These are phyloP conservation scores for Corythoichthys haematopterus DNA, from an alignment of 2,113 vertebrate genomes.

Conservation along the genomic window DNA sequence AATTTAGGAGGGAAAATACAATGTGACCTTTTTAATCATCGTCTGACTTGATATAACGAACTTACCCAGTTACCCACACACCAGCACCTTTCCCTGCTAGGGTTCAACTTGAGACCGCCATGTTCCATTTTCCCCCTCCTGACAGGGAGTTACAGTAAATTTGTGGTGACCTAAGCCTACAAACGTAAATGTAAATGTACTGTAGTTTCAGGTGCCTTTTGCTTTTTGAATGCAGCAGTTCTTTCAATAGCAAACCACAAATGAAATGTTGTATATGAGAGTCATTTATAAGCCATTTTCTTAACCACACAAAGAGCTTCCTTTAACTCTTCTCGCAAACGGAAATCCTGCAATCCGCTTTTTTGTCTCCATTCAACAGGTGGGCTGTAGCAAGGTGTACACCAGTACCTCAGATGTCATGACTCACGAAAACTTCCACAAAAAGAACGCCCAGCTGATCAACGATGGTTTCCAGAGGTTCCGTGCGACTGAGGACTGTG, in stretches of 20 bases:
- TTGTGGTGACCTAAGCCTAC: slow-evolving; percentile 37
- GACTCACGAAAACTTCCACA: slow-evolving; percentile 99
- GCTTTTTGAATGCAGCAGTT: slow-evolving; percentile 20
- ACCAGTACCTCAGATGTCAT: slow-evolving; percentile 98
- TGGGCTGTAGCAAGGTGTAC: slow-evolving; percentile 98
- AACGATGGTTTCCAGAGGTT: slow-evolving; percentile 98
- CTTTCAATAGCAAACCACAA: slow-evolving; percentile 32
- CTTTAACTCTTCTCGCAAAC: slow-evolving; percentile 33
- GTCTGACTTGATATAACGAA: slow-evolving; percentile 99
- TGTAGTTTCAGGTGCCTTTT: slow-evolving; percentile 42
- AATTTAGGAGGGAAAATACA: slow-evolving; percentile 71
- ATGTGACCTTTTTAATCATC: slow-evolving; percentile 77
- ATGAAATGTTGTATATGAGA: slow-evolving; percentile 42
- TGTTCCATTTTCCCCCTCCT: slow-evolving; percentile 40
- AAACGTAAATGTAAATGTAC: slow-evolving; percentile 52
- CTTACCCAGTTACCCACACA: slow-evolving; percentile 61
- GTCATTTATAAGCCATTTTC: slow-evolving; percentile 60
- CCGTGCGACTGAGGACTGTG: slow-evolving; percentile 94
- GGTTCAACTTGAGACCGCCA: slow-evolving; percentile 60
- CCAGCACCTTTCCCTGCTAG: slow-evolving; percentile 35
- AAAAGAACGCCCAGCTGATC: slow-evolving; percentile 98
- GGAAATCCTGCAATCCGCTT: slow-evolving; percentile 39
- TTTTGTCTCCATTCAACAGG: slow-evolving; percentile 69
- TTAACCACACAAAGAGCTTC: slow-evolving; percentile 48
- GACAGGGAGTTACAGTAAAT: slow-evolving; percentile 53